These are phyloP conservation scores for Physocephala rufipes DNA, from an alignment of 2,888 invertebrate genomes.

Conservation along the genomic window DNA sequence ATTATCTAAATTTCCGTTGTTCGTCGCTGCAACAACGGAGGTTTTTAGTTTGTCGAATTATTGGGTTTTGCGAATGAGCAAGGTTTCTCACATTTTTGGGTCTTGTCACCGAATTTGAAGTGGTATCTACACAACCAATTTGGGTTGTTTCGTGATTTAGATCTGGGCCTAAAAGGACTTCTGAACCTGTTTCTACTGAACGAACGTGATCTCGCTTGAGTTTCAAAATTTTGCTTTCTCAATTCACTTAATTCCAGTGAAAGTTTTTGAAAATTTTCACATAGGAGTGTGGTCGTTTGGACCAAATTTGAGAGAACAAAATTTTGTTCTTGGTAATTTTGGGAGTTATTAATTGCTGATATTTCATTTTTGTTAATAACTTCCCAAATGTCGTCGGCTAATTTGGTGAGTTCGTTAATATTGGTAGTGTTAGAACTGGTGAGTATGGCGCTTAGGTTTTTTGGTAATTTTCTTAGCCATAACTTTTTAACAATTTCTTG, in stretches of 20 bases:
- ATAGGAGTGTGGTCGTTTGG: no score
- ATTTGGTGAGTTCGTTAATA: conserved; percentile 2
- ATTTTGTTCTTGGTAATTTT: background rate
- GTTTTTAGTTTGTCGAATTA: background rate
- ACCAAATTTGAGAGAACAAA: background rate
- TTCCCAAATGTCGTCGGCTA: background rate
- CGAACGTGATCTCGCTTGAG: no score
- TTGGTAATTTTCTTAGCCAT: conserved; percentile 11
- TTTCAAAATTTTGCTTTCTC: no score
- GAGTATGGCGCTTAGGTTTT: background rate
- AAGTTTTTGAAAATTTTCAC: no score
- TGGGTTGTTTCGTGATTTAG: background rate
- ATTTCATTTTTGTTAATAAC: background rate
- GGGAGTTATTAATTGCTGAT: no score
- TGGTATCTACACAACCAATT: conserved; percentile 39
- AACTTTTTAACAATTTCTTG: background rate
- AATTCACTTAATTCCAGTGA: no score
- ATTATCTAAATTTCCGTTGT: background rate
- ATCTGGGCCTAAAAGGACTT: no score
- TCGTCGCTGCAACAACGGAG: background rate
- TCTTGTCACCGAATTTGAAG: conserved; percentile 37
- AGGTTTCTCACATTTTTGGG: conserved; percentile 36
- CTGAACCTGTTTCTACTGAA: no score
- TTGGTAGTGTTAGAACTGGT: background rate
- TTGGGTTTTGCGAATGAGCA: background rate